These are phyloP conservation scores for Platycnemis pennipes DNA, from an alignment of 2,888 invertebrate genomes.

Conservation along the genomic window DNA sequence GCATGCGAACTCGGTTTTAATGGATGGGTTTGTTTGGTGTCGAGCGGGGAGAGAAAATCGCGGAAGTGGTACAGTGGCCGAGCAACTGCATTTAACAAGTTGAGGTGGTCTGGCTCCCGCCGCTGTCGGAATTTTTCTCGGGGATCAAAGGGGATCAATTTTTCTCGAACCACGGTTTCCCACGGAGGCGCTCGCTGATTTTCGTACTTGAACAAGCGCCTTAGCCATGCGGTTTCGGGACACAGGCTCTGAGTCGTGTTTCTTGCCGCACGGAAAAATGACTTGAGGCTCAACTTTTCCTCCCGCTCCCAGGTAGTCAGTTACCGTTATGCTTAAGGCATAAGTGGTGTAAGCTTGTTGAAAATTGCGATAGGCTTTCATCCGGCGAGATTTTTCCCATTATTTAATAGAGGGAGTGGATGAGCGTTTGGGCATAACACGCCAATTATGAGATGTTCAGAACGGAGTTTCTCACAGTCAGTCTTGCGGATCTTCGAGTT, in stretches of 20 bases:
- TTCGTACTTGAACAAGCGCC: not conserved
- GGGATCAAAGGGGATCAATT: not conserved
- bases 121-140: not conserved
- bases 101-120: not conserved
- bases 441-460: not conserved
- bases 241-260: not conserved
- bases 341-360: not conserved
- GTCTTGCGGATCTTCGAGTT: not conserved
- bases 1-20: not conserved
- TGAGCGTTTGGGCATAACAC: not conserved
- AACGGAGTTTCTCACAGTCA: not conserved
- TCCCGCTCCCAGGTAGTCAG: not conserved
- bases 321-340: not conserved
- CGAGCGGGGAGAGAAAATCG: not conserved
- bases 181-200: not conserved
- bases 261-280: not conserved
- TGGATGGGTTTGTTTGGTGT: not conserved
- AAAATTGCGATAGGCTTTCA: not conserved
- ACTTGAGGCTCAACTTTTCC: not conserved
- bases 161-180: not conserved
- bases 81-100: not conserved
- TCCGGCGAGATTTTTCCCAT: not conserved
- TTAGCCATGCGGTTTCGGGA: slow-evolving; percentile 1
- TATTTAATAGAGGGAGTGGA: not conserved
- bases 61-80: slow-evolving; percentile 5